Conservation (phyloP, 1,140 invertebrate genomes). For the Drosophila pruinosa region DNA sequence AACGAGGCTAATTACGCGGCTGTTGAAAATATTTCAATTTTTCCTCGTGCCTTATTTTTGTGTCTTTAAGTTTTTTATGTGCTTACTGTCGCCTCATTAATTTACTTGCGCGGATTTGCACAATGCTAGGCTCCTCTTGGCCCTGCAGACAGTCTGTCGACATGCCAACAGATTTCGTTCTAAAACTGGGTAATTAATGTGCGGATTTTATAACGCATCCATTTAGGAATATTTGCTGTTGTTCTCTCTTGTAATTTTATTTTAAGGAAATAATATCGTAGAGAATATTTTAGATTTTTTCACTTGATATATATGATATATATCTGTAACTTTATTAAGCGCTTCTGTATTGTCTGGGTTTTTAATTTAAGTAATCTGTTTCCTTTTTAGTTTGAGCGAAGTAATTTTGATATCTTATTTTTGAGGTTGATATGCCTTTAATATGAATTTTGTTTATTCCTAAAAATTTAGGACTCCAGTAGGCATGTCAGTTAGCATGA, state of each 20-base stretch:
- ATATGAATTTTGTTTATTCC: too few relatives aligned
- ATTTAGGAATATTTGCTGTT: neutral
- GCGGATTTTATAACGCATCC: neutral
- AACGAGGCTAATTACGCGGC: conserved; percentile 71
- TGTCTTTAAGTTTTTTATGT: conserved; percentile 24
- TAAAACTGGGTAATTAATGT: neutral
- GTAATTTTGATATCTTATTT: too few relatives aligned
- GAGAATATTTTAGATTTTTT: too few relatives aligned
- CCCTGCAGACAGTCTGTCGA: conserved; percentile 10
- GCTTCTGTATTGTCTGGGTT: too few relatives aligned
- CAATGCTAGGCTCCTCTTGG: neutral
- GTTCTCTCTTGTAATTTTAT: neutral
- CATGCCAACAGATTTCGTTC: neutral
- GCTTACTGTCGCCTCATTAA: conserved; percentile 73
- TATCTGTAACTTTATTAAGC: too few relatives aligned
- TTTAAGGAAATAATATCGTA: too few relatives aligned
- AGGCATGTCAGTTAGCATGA: too few relatives aligned
- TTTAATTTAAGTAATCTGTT: too few relatives aligned
- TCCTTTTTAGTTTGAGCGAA: too few relatives aligned
- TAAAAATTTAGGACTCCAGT: too few relatives aligned
- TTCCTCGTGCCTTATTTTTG: neutral
- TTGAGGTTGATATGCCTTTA: too few relatives aligned
- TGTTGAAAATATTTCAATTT: conserved; percentile 65
- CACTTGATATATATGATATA: too few relatives aligned
- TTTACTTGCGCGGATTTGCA: conserved; percentile 42